These are phyloP conservation scores for Tortrix viridana DNA, from an alignment of 2,888 invertebrate species.

Conservation along the genomic window DNA sequence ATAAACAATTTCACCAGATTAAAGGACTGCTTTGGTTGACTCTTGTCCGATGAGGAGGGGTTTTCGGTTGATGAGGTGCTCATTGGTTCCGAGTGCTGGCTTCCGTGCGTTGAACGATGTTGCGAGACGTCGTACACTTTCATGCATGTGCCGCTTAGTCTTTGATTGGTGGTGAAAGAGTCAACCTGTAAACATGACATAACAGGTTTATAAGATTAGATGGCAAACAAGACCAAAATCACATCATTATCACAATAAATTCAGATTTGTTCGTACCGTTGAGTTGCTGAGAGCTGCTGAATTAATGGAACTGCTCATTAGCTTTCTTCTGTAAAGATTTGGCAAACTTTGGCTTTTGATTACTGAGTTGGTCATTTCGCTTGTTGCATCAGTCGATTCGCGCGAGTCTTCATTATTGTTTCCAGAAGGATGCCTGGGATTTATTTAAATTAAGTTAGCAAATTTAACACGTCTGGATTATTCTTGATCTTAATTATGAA, in stretches of 20 bases:
- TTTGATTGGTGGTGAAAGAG: slow-evolving; percentile 77
- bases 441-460: not conserved
- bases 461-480: not conserved
- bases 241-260: slow-evolving; percentile 38
- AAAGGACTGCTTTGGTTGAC: slow-evolving; percentile 88
- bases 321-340: slow-evolving; percentile 86
- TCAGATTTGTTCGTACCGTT: slow-evolving; percentile 82
- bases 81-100: slow-evolving; percentile 81
- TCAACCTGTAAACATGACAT: slow-evolving; percentile 69
- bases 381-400: slow-evolving; percentile 81
- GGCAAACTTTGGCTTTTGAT: slow-evolving; percentile 92
- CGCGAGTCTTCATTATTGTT: slow-evolving; percentile 87
- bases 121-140: slow-evolving; percentile 80
- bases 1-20: slow-evolving; percentile 94
- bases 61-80: slow-evolving; percentile 81
- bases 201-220: slow-evolving; percentile 17
- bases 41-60: slow-evolving; percentile 77
- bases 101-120: slow-evolving; percentile 70
- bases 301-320: slow-evolving; percentile 77
- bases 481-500: not conserved
- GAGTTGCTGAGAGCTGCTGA: slow-evolving; percentile 87
- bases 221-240: slow-evolving; percentile 17
- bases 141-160: slow-evolving; percentile 75
- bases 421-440: slow-evolving; percentile 89
- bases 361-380: slow-evolving; percentile 84